Evolutionary conservation across 2,888 invertebrate genomes (phyloP), one percentile per base, ranked within the genome.

Genomic region (Limnephilus rhombicus): DNA sequence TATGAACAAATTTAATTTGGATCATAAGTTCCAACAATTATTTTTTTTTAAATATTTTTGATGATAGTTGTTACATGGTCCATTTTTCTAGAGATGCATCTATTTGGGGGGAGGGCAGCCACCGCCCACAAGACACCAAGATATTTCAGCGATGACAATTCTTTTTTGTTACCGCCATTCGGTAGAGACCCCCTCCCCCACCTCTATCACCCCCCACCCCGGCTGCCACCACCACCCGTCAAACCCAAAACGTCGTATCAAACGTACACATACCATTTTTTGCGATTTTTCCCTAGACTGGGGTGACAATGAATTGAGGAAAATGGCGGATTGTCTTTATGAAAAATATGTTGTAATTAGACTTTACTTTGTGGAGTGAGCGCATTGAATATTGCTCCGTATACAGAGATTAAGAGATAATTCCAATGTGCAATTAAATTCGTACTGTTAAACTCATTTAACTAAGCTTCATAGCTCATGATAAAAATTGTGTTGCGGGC

Each of bases 131-230:
- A 91, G 91, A 91, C 91, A 88, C 85, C 91, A 34, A 91, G 91
- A 91, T 91, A 88, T 91, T 92, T 90, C 91, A 87, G 92, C 90
- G 93, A 93, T 93, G 93, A 93, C 93, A 93, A 93, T 93, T 93
- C 93, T 91, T 93, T 93, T 93, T 93, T 93, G 90, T 91, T 85
- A 80, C 85, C 86, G 86, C 89, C 49, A 85, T 91, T 87, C 91
- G 87, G 53, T 24, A 31, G 80, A 89, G 88, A 92, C 82, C 81
- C 90, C 37, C 80, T 29, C 15, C 80, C 83, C 31, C 86, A 29
- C 80, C 80, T 41, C 85, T 68, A 31, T 24, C 34, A 53, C 13
- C 80, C 1, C 15, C 82, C 83, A 24, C 90, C 31, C 41, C 18
- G 34, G 53, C 81, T 29, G 3, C 82, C 80, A 41, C 34, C 80